Conservation (phyloP, 2,113 vertebrate species). For the Hemichromis elongatus region DNA sequence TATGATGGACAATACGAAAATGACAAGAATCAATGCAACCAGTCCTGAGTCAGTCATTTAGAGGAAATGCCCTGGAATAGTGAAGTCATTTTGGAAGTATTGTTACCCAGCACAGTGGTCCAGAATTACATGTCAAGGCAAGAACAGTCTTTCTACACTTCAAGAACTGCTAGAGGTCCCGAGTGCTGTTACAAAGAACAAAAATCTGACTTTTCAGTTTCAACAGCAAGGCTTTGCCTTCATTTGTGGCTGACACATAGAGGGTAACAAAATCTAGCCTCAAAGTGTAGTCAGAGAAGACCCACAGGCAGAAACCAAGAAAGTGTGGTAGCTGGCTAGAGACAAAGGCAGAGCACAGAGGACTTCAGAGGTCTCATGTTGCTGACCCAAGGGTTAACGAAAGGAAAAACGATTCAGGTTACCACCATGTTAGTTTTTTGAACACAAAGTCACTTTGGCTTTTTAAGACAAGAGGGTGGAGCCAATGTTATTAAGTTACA, state of each 20-base stretch:
- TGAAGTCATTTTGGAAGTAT: not conserved
- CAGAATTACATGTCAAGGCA: not conserved
- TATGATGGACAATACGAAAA: fast-evolving
- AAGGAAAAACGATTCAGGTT: not conserved
- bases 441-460: not conserved
- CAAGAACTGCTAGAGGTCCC: not conserved
- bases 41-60: not conserved
- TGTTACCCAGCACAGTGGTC: not conserved
- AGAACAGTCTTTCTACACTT: not conserved
- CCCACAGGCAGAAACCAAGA: not conserved
- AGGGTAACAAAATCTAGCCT: not conserved
- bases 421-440: not conserved
- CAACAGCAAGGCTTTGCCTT: not conserved
- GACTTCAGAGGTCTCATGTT: not conserved
- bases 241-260: not conserved
- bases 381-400: not conserved
- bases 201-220: not conserved
- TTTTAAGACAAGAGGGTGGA: not conserved
- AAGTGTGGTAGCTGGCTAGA: not conserved
- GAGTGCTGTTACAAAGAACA: not conserved
- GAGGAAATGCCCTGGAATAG: not conserved
- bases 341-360: not conserved
- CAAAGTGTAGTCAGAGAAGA: not conserved
- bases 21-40: not conserved
- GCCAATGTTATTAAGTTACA: not conserved